A percentile compares a stretch with the other conserved stretches of the same genome.
These are phyloP conservation scores for Lithophane semibrunnea DNA, from an alignment of 2,888 invertebrate genomes.

Conservation along the genomic window DNA sequence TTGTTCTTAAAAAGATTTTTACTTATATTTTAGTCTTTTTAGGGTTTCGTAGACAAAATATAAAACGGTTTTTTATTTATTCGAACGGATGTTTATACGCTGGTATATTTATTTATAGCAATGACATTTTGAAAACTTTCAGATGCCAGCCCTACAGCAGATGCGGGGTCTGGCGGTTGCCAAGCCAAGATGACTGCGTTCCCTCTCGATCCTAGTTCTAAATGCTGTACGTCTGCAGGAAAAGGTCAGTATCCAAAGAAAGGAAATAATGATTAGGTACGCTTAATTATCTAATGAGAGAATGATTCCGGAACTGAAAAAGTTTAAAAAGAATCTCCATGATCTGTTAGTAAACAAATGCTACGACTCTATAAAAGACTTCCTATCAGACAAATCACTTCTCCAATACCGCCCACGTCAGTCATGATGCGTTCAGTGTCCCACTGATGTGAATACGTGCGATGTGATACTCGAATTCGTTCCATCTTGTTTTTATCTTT, in stretches of 20 bases:
- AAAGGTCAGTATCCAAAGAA: constrained; percentile 2
- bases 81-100: not conserved
- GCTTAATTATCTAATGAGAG: not conserved
- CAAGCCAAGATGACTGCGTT: constrained; percentile 25
- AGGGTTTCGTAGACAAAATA: not conserved
- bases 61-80: not conserved
- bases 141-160: constrained; percentile 4
- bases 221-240: constrained; percentile 9
- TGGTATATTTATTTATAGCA: not conserved
- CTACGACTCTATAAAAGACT: no score
- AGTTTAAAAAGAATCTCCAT: no score
- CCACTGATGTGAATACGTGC: no score
- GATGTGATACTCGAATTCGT: no score
- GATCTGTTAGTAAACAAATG: no score
- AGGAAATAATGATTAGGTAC: not conserved
- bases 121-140: constrained; percentile 5
- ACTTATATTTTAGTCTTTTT: no score
- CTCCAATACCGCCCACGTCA: no score
- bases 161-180: not conserved
- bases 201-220: constrained; percentile 4
- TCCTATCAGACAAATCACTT: no score
- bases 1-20: no score
- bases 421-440: no score
- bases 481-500: no score
- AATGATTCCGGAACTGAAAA: no score